A percentile compares a stretch with the other conserved stretches of the same genome.
phyloP scores from a whole-genome alignment of 2,113 vertebrate species.

The Aleadryas rufinucha region DNA sequence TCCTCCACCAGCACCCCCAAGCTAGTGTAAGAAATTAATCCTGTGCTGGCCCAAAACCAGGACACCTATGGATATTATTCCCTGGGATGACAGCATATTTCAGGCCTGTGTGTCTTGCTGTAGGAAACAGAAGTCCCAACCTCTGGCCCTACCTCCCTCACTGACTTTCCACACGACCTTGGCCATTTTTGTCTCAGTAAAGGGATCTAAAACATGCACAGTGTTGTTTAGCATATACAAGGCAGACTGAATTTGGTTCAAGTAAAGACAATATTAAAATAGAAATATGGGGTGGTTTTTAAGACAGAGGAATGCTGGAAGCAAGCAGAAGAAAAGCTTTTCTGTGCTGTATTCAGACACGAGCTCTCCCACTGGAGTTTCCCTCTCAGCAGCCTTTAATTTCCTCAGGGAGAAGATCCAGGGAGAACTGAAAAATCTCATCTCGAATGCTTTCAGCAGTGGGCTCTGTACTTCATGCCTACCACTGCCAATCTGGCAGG shows the following conservation, averaged over 20 bases:
- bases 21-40: neutral
- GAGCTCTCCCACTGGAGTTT: neutral
- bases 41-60: neutral
- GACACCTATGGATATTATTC: neutral
- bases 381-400: neutral
- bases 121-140: neutral
- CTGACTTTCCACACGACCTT: rapidly evolving
- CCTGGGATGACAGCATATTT: neutral
- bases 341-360: neutral
- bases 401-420: neutral
- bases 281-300: neutral
- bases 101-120: neutral
- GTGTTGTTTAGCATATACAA: neutral
- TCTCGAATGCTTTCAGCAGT: neutral
- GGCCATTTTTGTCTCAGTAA: neutral
- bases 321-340: neutral
- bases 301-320: neutral
- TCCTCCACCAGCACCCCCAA: neutral
- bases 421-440: neutral
- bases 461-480: neutral
- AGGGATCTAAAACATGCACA: neutral
- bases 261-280: neutral
- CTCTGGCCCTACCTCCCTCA: neutral
- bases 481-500: neutral
- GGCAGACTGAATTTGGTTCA: neutral